phyloP scores from a whole-genome alignment of 2,113 vertebrate species.

The Proterorhinus semilunaris region DNA sequence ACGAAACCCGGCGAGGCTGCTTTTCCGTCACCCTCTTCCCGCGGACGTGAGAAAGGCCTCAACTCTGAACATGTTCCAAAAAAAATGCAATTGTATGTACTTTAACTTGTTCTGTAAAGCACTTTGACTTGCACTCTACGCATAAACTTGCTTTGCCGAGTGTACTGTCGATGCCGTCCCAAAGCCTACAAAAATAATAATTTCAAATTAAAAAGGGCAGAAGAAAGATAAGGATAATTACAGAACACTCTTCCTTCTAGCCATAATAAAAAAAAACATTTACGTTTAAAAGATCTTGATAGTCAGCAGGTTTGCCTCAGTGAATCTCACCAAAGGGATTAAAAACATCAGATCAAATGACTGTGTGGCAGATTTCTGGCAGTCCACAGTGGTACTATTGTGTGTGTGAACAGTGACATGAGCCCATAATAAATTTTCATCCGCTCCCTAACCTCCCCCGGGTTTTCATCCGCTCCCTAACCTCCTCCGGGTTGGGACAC shows the following conservation, averaged over 20 bases:
- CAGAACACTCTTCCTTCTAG: background rate
- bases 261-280: background rate
- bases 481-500: background rate
- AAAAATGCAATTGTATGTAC: no score
- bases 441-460: background rate
- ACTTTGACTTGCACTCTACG: no score
- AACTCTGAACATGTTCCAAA: no score
- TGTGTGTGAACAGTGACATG: background rate
- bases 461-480: background rate
- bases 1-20: no score
- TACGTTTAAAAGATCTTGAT: background rate
- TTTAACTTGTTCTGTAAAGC: no score
- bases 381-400: background rate
- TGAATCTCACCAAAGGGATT: background rate
- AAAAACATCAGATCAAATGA: slow-evolving; percentile 5
- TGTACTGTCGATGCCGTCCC: background rate
- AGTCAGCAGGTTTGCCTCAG: background rate
- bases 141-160: background rate
- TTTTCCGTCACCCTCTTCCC: no score
- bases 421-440: background rate
- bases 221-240: background rate
- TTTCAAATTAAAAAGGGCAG: background rate
- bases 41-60: no score
- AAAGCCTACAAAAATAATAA: background rate
- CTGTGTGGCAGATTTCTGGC: background rate